phyloP scores from a whole-genome alignment of 2,888 invertebrate genomes.

The Diarsia dahlii region DNA sequence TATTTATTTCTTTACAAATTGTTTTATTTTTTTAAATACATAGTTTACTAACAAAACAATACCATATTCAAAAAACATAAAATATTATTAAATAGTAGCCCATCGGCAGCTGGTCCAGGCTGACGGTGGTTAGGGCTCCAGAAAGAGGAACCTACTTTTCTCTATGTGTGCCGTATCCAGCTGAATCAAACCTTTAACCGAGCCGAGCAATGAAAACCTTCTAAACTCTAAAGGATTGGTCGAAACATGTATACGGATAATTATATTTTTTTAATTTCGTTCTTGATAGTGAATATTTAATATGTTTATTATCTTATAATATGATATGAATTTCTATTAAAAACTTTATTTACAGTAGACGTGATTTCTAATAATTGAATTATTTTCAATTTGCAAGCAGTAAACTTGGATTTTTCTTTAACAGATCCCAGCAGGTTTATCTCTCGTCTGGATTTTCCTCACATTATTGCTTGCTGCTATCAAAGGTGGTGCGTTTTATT shows the following conservation, averaged over 20 bases:
- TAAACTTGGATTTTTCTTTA: neutral
- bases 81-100: neutral
- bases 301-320: no score
- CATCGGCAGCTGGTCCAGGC: neutral
- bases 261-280: no score
- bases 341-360: neutral
- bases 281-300: no score
- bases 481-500: constrained; percentile 2
- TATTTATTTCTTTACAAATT: neutral
- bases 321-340: no score
- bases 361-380: neutral
- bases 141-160: no score
- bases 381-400: neutral
- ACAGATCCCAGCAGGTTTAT: neutral
- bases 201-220: neutral
- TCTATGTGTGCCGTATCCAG: no score
- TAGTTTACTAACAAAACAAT: neutral
- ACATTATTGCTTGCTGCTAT: neutral
- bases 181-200: neutral
- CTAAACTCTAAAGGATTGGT: neutral
- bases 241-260: neutral
- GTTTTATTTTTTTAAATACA: neutral
- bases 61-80: neutral
- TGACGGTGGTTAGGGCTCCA: neutral
- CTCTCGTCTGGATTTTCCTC: neutral